These are phyloP conservation scores for Drosophila tristis DNA, from an alignment of 1,140 invertebrate genomes.

Conservation along the genomic window DNA sequence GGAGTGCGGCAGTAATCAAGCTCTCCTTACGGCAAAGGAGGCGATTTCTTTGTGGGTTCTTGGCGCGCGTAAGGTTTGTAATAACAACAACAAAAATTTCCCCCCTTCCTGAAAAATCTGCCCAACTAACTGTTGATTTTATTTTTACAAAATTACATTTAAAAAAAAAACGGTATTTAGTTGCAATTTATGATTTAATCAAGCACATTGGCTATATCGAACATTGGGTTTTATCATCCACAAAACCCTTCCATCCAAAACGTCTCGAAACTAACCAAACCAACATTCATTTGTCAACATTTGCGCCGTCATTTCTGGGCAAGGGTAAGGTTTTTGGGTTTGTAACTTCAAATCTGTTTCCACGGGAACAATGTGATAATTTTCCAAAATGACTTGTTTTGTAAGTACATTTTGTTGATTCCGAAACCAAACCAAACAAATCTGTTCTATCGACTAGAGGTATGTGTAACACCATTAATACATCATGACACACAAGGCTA, in stretches of 20 bases:
- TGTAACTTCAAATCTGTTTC: constrained; percentile 13
- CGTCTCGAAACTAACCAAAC: constrained; percentile 30
- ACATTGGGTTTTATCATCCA: constrained; percentile 64
- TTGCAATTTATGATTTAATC: constrained; percentile 45
- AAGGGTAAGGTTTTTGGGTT: constrained; percentile 28
- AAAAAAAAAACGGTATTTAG: constrained; percentile 21
- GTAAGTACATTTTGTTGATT: constrained; percentile 42
- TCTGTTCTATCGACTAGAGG: constrained; percentile 54
- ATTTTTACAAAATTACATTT: constrained; percentile 39
- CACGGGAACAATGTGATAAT: constrained; percentile 18
- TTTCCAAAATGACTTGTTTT: constrained; percentile 21
- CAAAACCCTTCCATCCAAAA: constrained; percentile 19
- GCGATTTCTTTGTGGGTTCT: constrained; percentile 95
- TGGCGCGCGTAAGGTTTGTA: constrained; percentile 94
- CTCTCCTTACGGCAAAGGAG: constrained; percentile 94
- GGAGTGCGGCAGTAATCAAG: constrained; percentile 86
- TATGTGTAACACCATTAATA: constrained; percentile 49
- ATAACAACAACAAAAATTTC: constrained; percentile 50
- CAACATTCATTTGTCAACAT: constrained; percentile 55
- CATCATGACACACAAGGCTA: constrained; percentile 36
- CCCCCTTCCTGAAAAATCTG: constrained; percentile 9
- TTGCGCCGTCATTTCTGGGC: constrained; percentile 51
- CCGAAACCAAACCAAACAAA: constrained; percentile 10
- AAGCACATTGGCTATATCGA: constrained; percentile 67
- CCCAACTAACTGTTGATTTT: constrained; percentile 41